phyloP scores from a whole-genome alignment of 1,140 invertebrate species.

The Drosophila willistoni region DNA sequence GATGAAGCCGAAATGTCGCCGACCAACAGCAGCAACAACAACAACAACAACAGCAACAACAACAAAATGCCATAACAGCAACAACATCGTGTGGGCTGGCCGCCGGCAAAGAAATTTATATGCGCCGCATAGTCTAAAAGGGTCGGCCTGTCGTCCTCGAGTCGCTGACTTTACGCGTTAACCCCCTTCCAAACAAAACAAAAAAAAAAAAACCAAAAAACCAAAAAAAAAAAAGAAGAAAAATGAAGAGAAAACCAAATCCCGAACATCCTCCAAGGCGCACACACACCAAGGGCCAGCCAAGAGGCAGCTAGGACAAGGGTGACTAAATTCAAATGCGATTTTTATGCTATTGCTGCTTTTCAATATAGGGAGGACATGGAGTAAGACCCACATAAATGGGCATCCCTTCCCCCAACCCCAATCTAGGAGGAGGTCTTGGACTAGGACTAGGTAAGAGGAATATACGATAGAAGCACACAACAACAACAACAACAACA shows the following conservation, averaged over 20 bases:
- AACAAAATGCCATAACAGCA: conserved; percentile 34
- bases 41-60: conserved; percentile 42
- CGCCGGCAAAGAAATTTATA: conserved; percentile 66
- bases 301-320: conserved; percentile 19
- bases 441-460: conserved; percentile 29
- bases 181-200: conserved; percentile 14
- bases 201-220: neutral
- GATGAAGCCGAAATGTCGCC: conserved; percentile 62
- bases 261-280: neutral
- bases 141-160: conserved; percentile 52
- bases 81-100: conserved; percentile 52
- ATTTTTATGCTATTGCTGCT: conserved; percentile 77
- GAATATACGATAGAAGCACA: conserved; percentile 5
- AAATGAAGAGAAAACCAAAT: conserved; percentile 6
- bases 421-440: conserved; percentile 6
- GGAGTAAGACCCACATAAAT: conserved; percentile 16
- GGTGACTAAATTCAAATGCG: conserved; percentile 78
- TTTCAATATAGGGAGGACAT: conserved; percentile 65
- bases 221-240: neutral
- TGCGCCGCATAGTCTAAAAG: conserved; percentile 78
- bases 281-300: conserved; percentile 2
- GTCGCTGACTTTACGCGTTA: conserved; percentile 70
- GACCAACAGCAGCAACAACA: conserved; percentile 45
- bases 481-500: too few relatives aligned
- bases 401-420: neutral